Evolutionary conservation across 2,113 vertebrate genomes (phyloP).

Genomic region (Salminus brasiliensis): DNA sequence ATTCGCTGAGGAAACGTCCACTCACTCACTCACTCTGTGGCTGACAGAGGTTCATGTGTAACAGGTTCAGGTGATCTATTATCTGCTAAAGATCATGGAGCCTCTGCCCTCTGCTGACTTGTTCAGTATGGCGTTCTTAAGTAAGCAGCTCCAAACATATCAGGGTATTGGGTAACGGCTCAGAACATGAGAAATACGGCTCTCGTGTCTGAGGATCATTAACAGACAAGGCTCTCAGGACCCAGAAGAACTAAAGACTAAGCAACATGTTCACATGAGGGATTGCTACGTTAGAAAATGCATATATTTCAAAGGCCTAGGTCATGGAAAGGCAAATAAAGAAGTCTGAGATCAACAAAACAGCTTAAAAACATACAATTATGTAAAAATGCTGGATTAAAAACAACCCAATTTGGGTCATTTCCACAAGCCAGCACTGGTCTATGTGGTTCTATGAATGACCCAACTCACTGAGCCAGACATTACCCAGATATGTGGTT

Average conservation of each 20-base stretch:
- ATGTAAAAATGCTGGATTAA: too few species aligned
- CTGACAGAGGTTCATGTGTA: not conserved
- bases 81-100: not conserved
- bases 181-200: not conserved
- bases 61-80: slow-evolving; percentile 37
- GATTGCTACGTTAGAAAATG: too few species aligned
- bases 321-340: too few species aligned
- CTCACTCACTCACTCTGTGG: slow-evolving; percentile 36
- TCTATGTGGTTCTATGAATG: too few species aligned
- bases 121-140: slow-evolving; percentile 3
- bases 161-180: not conserved
- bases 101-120: not conserved
- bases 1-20: slow-evolving; percentile 37
- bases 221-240: not conserved
- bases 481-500: too few species aligned
- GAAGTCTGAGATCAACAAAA: too few species aligned
- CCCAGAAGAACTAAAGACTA: not conserved
- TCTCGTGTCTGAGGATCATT: not conserved
- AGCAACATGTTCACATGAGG: not conserved
- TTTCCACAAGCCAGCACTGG: too few species aligned
- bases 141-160: not conserved
- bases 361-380: too few species aligned
- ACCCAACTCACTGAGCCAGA: too few species aligned
- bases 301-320: too few species aligned
- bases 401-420: too few species aligned